These are phyloP conservation scores for Gymnodraco acuticeps DNA, from an alignment of 2,797 vertebrate species.

Conservation along the genomic window DNA sequence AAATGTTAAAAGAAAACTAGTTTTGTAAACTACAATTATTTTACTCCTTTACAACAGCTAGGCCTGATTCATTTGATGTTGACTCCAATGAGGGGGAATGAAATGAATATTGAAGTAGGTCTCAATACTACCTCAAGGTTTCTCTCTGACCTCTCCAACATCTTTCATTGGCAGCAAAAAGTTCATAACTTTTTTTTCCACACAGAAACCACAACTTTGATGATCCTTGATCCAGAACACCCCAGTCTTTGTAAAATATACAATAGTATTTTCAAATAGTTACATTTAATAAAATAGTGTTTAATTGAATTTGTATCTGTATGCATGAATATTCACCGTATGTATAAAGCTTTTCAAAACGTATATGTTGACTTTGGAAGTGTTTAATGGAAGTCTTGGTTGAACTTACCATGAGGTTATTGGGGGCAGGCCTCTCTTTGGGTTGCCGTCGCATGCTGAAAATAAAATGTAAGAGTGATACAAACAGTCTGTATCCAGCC, in stretches of 20 bases:
- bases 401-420: constrained; percentile 96
- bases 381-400: constrained; percentile 49
- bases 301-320: constrained; percentile 60
- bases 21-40: constrained; percentile 55
- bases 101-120: constrained; percentile 65
- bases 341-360: constrained; percentile 54
- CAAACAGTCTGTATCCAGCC: constrained; percentile 29
- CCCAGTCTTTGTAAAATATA: constrained; percentile 56
- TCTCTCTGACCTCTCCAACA: constrained; percentile 43
- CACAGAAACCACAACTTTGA: constrained; percentile 41
- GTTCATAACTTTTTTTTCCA: constrained; percentile 62
- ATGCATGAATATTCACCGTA: constrained; percentile 53
- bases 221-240: constrained; percentile 67
- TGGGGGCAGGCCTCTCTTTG: constrained; percentile 96
- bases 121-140: constrained; percentile 71
- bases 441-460: constrained; percentile 94
- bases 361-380: constrained; percentile 51
- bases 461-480: constrained; percentile 19
- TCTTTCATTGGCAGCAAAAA: constrained; percentile 56
- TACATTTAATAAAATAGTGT: constrained; percentile 42
- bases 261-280: constrained; percentile 50
- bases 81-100: constrained; percentile 45
- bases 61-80: constrained; percentile 44
- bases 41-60: constrained; percentile 49
- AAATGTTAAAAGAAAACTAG: constrained; percentile 54